phyloP scores from a whole-genome alignment of 1,140 invertebrate species.

The Eriosoma lanigerum region DNA sequence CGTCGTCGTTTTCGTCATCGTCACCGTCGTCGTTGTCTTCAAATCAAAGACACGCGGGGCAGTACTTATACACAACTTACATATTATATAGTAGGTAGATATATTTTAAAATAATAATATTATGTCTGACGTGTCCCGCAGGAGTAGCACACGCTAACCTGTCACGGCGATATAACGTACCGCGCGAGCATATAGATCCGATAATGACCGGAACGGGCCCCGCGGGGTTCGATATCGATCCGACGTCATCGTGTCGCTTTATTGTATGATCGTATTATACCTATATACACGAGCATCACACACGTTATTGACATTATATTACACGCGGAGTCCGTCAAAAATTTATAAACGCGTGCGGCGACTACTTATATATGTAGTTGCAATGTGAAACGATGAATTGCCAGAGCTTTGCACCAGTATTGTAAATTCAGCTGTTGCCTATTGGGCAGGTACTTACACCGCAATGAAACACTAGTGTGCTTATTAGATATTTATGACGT shows the following conservation, averaged over 20 bases:
- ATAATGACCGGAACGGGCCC: conserved; percentile 42
- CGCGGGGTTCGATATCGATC: conserved; percentile 45
- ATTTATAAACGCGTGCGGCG: not conserved
- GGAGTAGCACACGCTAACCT: conserved; percentile 36
- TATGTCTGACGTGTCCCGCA: conserved; percentile 25
- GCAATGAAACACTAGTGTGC: too few species aligned
- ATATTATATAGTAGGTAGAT: not conserved
- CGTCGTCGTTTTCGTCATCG: too few species aligned
- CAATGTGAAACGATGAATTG: too few species aligned
- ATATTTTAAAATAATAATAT: too few species aligned
- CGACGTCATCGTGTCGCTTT: not conserved
- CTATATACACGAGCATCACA: too few species aligned
- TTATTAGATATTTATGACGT: too few species aligned
- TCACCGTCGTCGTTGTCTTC: too few species aligned
- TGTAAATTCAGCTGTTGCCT: not conserved
- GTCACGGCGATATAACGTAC: conserved; percentile 21
- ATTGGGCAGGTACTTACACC: too few species aligned
- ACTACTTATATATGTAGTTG: not conserved
- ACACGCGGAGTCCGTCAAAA: not conserved
- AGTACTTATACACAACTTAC: not conserved
- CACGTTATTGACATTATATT: not conserved
- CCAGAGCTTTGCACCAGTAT: too few species aligned
- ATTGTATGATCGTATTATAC: too few species aligned
- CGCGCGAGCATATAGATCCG: conserved; percentile 5
- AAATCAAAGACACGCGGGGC: not conserved